Conservation (phyloP, 2,888 invertebrate genomes). For the Pseudanteris insignis region DNA sequence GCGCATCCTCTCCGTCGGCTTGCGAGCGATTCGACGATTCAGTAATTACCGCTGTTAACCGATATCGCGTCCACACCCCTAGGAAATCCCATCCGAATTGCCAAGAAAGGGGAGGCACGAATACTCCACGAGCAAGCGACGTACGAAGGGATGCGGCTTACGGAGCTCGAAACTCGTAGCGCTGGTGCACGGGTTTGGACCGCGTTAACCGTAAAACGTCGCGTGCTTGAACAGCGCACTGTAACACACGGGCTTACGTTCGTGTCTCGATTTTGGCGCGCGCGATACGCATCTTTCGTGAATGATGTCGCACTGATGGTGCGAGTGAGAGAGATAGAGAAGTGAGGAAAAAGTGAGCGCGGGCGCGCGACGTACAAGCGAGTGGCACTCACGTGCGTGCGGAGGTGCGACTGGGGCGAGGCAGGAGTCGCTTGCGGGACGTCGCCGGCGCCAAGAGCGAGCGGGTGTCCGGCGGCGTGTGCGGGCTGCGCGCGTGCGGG, state of each 20-base stretch:
- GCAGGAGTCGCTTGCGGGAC: constrained; percentile 17
- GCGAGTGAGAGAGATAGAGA: constrained; percentile 1
- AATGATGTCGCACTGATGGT: constrained; percentile 10
- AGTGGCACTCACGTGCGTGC: constrained; percentile 36
- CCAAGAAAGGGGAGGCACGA: constrained; percentile 31
- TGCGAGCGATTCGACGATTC: constrained; percentile 1
- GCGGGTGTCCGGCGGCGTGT: constrained; percentile 15
- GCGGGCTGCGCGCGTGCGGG: constrained; percentile 24
- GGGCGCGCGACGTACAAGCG: constrained; percentile 11
- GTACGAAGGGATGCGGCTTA: neutral
- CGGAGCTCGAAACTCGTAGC: too few species aligned
- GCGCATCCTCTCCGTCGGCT: too few species aligned
- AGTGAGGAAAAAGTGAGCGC: constrained; percentile 7
- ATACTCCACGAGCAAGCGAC: constrained; percentile 3
- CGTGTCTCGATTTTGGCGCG: constrained; percentile 17
- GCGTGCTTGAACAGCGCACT: too few species aligned
- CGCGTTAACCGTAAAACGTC: too few species aligned
- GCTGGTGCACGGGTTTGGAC: too few species aligned
- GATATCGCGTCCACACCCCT: constrained; percentile 28
- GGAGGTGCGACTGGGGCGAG: constrained; percentile 36
- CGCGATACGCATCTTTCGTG: neutral
- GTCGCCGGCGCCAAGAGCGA: constrained; percentile 28
- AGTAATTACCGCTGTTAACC: constrained; percentile 16
- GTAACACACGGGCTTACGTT: too few species aligned
- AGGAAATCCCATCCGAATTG: constrained; percentile 30